Percentiles rank a stretch among this genome's conserved stretches.
phyloP scores from a whole-genome alignment of 2,888 invertebrate species.

The Ramazzottius varieornatus region DNA sequence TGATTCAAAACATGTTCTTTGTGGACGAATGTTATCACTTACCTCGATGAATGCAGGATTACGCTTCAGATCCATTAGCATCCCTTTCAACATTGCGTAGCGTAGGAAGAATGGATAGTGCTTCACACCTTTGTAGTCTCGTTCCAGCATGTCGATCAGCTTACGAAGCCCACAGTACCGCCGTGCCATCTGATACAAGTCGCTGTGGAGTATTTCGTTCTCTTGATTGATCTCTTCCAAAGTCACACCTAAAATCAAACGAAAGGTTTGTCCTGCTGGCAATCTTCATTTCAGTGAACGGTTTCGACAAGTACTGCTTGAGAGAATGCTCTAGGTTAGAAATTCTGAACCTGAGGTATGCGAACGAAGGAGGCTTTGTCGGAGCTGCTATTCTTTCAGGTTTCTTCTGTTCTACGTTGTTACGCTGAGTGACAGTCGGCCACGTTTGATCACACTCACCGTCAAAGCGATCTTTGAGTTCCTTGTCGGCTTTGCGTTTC shows the following conservation, averaged over 20 bases:
- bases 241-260: background rate
- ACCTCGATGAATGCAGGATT: slow-evolving; percentile 1
- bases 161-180: background rate
- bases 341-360: no score
- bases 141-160: background rate
- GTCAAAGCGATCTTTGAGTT: background rate
- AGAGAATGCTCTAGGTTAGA: no score
- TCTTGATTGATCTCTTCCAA: background rate
- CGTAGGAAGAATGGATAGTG: background rate
- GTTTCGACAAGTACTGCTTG: no score
- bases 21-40: no score
- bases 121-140: background rate
- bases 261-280: no score
- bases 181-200: background rate
- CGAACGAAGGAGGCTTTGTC: no score
- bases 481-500: background rate
- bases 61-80: background rate
- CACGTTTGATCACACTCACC: background rate
- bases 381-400: no score
- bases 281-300: no score
- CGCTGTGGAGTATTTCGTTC: background rate
- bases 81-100: background rate
- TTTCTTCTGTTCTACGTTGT: background rate
- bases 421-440: background rate
- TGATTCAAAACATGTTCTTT: no score